Conservation (phyloP, 2,113 vertebrate species). For the Hyperopisus bebe region DNA sequence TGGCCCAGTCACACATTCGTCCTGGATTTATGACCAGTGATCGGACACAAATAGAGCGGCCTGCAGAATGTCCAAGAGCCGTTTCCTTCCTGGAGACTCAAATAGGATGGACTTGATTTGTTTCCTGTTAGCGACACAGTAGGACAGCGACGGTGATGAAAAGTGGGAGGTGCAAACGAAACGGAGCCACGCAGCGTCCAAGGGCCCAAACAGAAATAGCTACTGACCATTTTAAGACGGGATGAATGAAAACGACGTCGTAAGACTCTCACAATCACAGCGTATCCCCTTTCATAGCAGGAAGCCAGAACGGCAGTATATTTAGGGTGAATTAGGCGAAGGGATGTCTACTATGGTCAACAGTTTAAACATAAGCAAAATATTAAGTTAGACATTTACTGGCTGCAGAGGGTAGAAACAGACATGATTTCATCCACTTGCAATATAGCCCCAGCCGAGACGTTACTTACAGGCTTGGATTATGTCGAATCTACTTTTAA, state of each 20-base stretch:
- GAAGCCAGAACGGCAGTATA: neutral
- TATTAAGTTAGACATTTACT: conserved; percentile 4
- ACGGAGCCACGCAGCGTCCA: neutral
- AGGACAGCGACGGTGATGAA: conserved; percentile 8
- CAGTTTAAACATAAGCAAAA: neutral
- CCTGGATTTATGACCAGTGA: conserved; percentile 52
- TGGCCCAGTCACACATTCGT: conserved; percentile 38
- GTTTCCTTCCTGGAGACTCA: conserved; percentile 25
- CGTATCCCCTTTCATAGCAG: neutral
- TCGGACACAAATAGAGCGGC: conserved; percentile 34
- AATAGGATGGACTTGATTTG: conserved; percentile 29
- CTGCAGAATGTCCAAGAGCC: conserved; percentile 31
- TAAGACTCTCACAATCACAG: neutral
- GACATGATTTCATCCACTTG: conserved; percentile 4
- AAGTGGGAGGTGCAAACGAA: conserved; percentile 4
- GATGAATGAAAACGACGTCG: neutral
- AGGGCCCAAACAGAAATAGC: conserved; percentile 12
- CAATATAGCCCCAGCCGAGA: neutral
- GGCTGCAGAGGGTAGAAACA: neutral
- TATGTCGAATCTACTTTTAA: neutral
- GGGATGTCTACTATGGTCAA: neutral
- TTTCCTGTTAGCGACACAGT: conserved; percentile 31
- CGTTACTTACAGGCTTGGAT: neutral
- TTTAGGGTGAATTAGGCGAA: neutral
- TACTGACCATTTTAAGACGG: neutral